Conservation (phyloP, 2,888 invertebrate species). For the Limnephilus auricula region DNA sequence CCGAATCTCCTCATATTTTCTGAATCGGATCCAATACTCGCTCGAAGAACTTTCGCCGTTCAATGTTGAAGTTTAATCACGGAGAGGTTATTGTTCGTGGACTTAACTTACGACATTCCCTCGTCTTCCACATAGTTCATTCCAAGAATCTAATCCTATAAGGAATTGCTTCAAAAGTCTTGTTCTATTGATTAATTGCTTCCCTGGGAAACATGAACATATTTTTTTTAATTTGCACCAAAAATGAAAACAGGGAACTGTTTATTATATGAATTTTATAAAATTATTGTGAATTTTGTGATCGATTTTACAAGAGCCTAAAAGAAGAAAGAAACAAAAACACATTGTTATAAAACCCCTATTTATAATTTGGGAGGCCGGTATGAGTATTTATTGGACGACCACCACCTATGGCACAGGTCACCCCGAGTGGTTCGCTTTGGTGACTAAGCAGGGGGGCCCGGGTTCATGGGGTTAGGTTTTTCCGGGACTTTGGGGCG, state of each 20-base stretch:
- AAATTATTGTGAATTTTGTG: no score
- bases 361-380: no score
- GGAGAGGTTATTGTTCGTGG: background rate
- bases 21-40: background rate
- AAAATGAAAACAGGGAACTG: background rate
- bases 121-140: background rate
- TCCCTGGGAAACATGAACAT: background rate
- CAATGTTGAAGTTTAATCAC: background rate
- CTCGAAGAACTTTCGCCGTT: background rate
- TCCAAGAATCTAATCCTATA: background rate
- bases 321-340: no score
- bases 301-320: no score
- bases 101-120: conserved; percentile 7
- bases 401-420: no score
- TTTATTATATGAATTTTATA: no score
- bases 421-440: no score
- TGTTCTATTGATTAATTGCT: background rate
- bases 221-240: background rate
- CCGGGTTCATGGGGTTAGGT: no score
- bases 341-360: no score
- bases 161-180: background rate
- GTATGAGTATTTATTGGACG: no score
- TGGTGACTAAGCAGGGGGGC: no score
- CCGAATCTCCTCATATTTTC: background rate
- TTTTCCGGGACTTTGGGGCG: no score